phyloP scores from a whole-genome alignment of 2,113 vertebrate genomes.

The Glareola pratincola region DNA sequence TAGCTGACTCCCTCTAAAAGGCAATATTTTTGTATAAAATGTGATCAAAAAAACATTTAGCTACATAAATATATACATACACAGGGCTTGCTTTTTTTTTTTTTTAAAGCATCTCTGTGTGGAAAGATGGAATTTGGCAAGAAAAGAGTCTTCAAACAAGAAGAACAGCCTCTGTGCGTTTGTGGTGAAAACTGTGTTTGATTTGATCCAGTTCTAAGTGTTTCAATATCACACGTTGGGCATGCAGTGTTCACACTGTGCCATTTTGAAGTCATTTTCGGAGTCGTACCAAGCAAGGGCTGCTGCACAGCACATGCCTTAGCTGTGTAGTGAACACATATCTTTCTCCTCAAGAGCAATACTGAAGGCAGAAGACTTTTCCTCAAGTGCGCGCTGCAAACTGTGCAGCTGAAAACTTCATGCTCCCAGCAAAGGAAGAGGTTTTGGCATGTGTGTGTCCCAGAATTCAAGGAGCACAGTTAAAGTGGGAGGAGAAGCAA shows the following conservation, averaged over 20 bases:
- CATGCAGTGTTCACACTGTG: slow-evolving; percentile 43
- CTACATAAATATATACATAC: slow-evolving; percentile 55
- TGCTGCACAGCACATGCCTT: slow-evolving; percentile 57
- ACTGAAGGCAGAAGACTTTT: slow-evolving; percentile 4
- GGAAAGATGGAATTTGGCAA: slow-evolving; percentile 63
- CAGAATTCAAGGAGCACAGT: not conserved
- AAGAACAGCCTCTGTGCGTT: slow-evolving; percentile 17
- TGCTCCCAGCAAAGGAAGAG: slow-evolving; percentile 6
- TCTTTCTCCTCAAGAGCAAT: not conserved
- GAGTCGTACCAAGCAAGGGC: slow-evolving; percentile 14
- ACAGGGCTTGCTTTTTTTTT: not conserved
- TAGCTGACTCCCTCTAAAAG: slow-evolving; percentile 43
- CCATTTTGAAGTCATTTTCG: slow-evolving; percentile 44
- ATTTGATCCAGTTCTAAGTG: slow-evolving; percentile 55
- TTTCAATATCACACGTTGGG: slow-evolving; percentile 52
- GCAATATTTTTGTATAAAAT: slow-evolving; percentile 60
- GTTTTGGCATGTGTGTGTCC: not conserved
- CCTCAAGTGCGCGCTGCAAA: not conserved
- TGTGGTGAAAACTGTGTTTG: slow-evolving; percentile 59
- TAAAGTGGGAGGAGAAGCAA: not conserved
- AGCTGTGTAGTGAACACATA: not conserved
- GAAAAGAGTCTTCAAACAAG: slow-evolving; percentile 54
- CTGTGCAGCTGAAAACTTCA: slow-evolving; percentile 22
- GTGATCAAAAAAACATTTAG: slow-evolving; percentile 45
- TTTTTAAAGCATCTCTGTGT: slow-evolving; percentile 4